A percentile compares a stretch with the other conserved stretches of the same genome.
These are phyloP conservation scores for Zeuzera pyrina DNA, from an alignment of 2,888 invertebrate species.

Conservation along the genomic window DNA sequence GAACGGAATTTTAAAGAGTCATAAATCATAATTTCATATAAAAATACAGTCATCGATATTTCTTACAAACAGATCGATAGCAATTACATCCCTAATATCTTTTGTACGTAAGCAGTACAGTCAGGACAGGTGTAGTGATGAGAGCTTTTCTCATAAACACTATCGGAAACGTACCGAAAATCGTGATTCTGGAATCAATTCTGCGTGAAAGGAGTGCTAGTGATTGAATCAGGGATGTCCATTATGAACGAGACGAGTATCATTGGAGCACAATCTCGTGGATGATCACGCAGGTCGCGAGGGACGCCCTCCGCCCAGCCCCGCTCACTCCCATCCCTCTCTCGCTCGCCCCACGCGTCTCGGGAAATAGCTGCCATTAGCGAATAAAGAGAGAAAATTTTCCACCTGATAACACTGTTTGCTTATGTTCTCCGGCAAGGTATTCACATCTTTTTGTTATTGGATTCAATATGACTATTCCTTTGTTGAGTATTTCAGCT, in stretches of 20 bases:
- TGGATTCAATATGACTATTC: constrained; percentile 25
- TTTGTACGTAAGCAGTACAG: too few species aligned
- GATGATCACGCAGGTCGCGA: constrained; percentile 27
- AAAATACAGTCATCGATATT: too few species aligned
- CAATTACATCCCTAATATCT: too few species aligned
- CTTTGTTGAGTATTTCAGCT: too few species aligned
- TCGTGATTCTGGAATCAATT: constrained; percentile 42
- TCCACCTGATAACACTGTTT: constrained; percentile 45
- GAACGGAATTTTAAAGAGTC: too few species aligned
- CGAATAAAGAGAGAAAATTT: constrained; percentile 46
- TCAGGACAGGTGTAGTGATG: not conserved
- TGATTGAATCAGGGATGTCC: constrained; percentile 51
- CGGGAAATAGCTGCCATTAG: constrained; percentile 43
- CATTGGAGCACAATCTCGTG: constrained; percentile 39
- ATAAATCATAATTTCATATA: too few species aligned
- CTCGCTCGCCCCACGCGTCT: constrained; percentile 14
- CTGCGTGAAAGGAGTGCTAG: constrained; percentile 40
- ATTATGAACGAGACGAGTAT: constrained; percentile 43
- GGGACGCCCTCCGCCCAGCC: constrained; percentile 5
- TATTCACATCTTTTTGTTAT: constrained; percentile 27
- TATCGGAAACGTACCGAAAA: constrained; percentile 23
- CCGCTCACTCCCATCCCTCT: constrained; percentile 10
- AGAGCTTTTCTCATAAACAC: constrained; percentile 15
- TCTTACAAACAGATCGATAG: too few species aligned
- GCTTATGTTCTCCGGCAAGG: constrained; percentile 26